Percentiles rank a stretch among this genome's conserved stretches.
These are phyloP conservation scores for Thamnaconus septentrionalis DNA, from an alignment of 2,113 vertebrate species.

Conservation along the genomic window DNA sequence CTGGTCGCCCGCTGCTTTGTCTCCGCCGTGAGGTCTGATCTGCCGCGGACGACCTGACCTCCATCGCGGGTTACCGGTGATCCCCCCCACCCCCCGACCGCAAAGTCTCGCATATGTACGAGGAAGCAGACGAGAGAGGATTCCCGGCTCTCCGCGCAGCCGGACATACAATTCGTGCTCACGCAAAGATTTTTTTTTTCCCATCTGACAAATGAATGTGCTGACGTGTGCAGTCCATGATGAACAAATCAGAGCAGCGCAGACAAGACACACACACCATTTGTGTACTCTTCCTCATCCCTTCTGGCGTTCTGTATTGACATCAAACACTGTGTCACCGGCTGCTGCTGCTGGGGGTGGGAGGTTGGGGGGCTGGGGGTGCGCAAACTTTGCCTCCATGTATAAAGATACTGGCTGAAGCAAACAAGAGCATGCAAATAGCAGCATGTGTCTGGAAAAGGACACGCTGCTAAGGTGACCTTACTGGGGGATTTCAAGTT, in stretches of 20 bases:
- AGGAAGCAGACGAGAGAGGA: too few species aligned
- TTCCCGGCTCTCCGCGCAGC: too few species aligned
- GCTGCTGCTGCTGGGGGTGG: conserved; percentile 7
- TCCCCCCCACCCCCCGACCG: conserved; percentile 13
- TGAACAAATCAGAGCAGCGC: conserved; percentile 27
- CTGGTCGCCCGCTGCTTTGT: conserved; percentile 37
- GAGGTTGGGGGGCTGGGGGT: conserved; percentile 17
- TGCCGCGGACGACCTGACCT: conserved; percentile 34
- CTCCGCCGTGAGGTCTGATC: conserved; percentile 27
- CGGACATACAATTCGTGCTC: conserved; percentile 15
- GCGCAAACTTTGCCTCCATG: conserved; percentile 42
- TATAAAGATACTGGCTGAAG: conserved; percentile 41
- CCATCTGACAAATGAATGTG: conserved; percentile 5
- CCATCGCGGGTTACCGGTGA: conserved; percentile 11
- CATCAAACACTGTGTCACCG: conserved; percentile 53
- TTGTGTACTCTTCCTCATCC: conserved; percentile 50
- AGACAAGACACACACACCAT: conserved; percentile 15
- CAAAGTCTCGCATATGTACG: not conserved
- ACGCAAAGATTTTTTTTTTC: conserved; percentile 8
- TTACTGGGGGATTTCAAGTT: conserved; percentile 30
- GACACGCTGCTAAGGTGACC: conserved; percentile 36
- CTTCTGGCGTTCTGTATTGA: conserved; percentile 54
- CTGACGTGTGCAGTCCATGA: conserved; percentile 7
- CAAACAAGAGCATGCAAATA: conserved; percentile 54
- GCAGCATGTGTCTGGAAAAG: not conserved